Percentiles rank a stretch among this genome's conserved stretches.
phyloP scores from a whole-genome alignment of 2,797 vertebrate genomes.

The Channallabes apus region DNA sequence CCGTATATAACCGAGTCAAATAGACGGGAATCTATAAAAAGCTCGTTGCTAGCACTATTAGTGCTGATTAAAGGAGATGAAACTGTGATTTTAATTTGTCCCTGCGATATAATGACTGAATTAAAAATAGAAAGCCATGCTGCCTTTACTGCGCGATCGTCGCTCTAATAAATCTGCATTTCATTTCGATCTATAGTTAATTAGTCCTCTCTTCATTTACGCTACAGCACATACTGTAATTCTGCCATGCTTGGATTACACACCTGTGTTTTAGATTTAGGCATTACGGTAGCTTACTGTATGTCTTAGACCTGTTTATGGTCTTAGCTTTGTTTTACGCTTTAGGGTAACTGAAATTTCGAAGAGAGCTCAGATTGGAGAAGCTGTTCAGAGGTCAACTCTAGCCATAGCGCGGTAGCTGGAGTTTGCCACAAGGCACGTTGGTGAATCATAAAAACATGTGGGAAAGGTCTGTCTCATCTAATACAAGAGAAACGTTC shows the following conservation, averaged over 20 bases:
- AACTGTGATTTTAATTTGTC: constrained; percentile 27
- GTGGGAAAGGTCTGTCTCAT: not conserved
- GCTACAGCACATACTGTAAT: not conserved
- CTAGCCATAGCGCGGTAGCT: not conserved
- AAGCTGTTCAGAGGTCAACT: not conserved
- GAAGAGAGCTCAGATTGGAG: not conserved
- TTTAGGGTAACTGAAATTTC: not conserved
- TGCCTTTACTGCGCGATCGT: not conserved
- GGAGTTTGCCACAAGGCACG: not conserved
- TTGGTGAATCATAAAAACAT: not conserved
- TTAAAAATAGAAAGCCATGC: constrained; percentile 1
- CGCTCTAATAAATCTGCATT: not conserved
- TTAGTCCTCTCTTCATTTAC: too few species aligned
- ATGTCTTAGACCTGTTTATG: not conserved
- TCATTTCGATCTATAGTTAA: not conserved
- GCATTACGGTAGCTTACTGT: too few species aligned
- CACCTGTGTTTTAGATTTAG: not conserved
- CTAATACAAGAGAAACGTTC: not conserved
- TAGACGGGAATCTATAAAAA: constrained; percentile 33
- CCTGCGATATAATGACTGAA: not conserved
- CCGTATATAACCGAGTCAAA: constrained; percentile 15
- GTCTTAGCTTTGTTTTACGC: not conserved
- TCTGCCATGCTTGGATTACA: not conserved
- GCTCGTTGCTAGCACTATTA: constrained; percentile 21
- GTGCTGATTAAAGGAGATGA: constrained; percentile 34